Percentiles rank a stretch among this genome's conserved stretches.
Evolutionary conservation across 2,888 invertebrate genomes (phyloP).

Genomic region (Cosmorhoe ocellata): DNA sequence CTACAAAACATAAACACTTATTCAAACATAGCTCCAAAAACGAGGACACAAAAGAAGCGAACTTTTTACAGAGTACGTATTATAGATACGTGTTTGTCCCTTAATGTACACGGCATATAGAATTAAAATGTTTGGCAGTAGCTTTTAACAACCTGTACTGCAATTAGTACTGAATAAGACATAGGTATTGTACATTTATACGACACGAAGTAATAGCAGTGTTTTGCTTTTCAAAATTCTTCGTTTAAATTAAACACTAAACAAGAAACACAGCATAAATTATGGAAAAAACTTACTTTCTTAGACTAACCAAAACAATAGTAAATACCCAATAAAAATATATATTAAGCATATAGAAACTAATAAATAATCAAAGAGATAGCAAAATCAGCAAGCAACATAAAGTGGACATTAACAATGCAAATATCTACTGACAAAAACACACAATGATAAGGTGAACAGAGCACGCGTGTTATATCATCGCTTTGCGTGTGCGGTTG

Average conservation of each 20-base stretch:
- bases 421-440: slow-evolving; percentile 26
- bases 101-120: too few species aligned
- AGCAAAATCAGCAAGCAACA: not conserved
- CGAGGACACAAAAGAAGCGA: not conserved
- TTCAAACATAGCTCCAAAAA: slow-evolving; percentile 1
- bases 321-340: too few species aligned
- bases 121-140: too few species aligned
- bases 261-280: too few species aligned
- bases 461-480: slow-evolving; percentile 36
- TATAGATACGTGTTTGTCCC: not conserved
- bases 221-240: too few species aligned
- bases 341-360: not conserved
- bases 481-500: slow-evolving; percentile 23
- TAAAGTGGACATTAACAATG: slow-evolving; percentile 3
- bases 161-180: too few species aligned
- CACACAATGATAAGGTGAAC: slow-evolving; percentile 30
- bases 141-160: not conserved
- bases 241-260: not conserved
- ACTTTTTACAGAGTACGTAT: not conserved
- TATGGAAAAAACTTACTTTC: not conserved
- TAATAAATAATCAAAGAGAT: not conserved
- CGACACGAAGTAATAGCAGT: too few species aligned
- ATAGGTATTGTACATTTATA: too few species aligned
- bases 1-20: slow-evolving; percentile 55
- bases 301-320: not conserved